A percentile compares a stretch with the other conserved stretches of the same genome.
Evolutionary conservation across 2,113 vertebrate species (phyloP).

Genomic region (Cardinalis cardinalis): DNA sequence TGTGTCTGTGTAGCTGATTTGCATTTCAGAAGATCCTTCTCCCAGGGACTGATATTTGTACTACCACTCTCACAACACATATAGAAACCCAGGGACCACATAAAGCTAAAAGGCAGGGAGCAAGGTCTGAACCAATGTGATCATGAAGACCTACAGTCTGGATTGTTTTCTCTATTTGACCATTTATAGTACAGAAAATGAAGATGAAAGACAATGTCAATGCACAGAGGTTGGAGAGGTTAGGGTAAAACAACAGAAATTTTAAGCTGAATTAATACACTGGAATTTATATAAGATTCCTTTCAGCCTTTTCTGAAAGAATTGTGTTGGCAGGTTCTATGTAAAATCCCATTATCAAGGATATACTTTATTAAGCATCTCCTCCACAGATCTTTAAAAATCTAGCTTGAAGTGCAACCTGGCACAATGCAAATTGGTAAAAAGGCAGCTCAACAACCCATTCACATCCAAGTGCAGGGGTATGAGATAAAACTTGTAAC

Average conservation of each 20-base stretch:
- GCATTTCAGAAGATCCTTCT: background rate
- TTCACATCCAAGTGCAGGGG: background rate
- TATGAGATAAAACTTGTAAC: background rate
- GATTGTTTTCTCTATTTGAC: background rate
- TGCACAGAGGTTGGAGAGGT: background rate
- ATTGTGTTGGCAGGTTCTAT: background rate
- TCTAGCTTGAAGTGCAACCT: background rate
- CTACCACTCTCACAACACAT: background rate
- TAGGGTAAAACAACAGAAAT: background rate
- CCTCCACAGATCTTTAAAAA: background rate
- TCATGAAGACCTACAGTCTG: background rate
- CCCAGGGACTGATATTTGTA: background rate
- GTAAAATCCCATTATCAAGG: background rate
- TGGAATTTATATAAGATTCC: background rate
- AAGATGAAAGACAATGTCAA: background rate
- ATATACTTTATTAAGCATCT: background rate
- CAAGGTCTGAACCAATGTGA: background rate
- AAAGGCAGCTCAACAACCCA: background rate
- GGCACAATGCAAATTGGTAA: background rate
- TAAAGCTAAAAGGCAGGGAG: background rate
- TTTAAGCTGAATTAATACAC: background rate
- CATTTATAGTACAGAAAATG: background rate
- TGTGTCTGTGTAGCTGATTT: background rate
- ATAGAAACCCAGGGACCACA: background rate
- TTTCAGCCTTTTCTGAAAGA: background rate